Conservation (phyloP, 1,140 invertebrate genomes). For the Geopemphigus sp. region DNA sequence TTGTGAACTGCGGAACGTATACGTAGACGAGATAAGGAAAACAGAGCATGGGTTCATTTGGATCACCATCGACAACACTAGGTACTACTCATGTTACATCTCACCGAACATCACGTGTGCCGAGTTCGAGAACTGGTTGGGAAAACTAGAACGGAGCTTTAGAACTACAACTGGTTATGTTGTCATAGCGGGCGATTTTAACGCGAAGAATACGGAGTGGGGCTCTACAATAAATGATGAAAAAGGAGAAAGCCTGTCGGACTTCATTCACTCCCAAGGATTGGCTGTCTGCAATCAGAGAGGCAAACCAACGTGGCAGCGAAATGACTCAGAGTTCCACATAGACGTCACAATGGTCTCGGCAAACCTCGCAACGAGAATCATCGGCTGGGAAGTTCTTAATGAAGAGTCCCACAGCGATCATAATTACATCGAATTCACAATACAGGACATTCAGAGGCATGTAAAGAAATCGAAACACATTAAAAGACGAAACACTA, state of each 20-base stretch:
- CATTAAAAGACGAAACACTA: not conserved
- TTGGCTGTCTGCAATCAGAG: too few species aligned
- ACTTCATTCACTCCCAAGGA: too few species aligned
- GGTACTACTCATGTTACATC: conserved; percentile 10
- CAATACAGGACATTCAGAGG: too few species aligned
- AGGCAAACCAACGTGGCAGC: too few species aligned
- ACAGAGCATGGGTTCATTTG: too few species aligned
- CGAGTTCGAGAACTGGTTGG: too few species aligned
- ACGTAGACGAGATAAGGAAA: too few species aligned
- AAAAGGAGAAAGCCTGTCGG: not conserved
- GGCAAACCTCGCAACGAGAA: not conserved
- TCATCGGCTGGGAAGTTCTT: not conserved
- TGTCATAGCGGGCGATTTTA: conserved; percentile 20
- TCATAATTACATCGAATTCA: not conserved
- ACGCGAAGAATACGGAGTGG: conserved; percentile 16
- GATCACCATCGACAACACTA: too few species aligned
- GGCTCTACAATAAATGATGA: not conserved
- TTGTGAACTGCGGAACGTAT: too few species aligned
- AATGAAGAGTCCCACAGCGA: not conserved
- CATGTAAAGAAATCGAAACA: not conserved
- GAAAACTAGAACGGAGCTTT: too few species aligned
- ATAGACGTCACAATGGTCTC: too few species aligned
- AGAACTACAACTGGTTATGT: not conserved
- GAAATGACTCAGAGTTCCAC: too few species aligned
- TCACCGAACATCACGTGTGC: not conserved